Conservation (phyloP, 2,888 invertebrate genomes). For the Allophyes oxyacanthae region DNA sequence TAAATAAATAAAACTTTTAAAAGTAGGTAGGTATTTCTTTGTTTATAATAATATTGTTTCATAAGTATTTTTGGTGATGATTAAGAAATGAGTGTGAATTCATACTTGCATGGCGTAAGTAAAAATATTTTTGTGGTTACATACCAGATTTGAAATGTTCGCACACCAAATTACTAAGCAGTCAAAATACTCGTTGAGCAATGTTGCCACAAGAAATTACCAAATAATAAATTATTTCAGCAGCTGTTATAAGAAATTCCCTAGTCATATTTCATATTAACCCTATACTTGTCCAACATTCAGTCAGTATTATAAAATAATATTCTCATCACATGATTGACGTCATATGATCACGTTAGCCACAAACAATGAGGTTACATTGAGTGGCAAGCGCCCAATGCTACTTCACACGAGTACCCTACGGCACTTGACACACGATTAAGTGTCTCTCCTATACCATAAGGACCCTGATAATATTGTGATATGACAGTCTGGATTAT, state of each 20-base stretch:
- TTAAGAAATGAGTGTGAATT: no score
- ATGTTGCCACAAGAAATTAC: no score
- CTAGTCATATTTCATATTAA: neutral
- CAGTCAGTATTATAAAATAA: constrained; percentile 8
- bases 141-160: no score
- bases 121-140: no score
- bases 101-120: no score
- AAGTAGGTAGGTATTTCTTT: no score
- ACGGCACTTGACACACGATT: constrained; percentile 32
- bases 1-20: no score
- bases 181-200: no score
- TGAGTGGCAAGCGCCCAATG: constrained; percentile 38
- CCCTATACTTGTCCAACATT: neutral
- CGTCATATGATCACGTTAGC: constrained; percentile 40
- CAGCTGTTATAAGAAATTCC: constrained; percentile 5
- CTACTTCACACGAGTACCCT: constrained; percentile 34
- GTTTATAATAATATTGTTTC: no score
- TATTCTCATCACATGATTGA: constrained; percentile 35
- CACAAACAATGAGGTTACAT: constrained; percentile 49
- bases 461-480: constrained; percentile 8
- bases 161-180: no score
- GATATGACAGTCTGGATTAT: neutral
- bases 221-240: no score
- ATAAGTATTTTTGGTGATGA: no score
- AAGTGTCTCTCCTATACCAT: constrained; percentile 2